Percentiles rank a stretch among this genome's conserved stretches.
These are phyloP conservation scores for Fratercula arctica DNA, from an alignment of 2,797 vertebrate species.

Conservation along the genomic window DNA sequence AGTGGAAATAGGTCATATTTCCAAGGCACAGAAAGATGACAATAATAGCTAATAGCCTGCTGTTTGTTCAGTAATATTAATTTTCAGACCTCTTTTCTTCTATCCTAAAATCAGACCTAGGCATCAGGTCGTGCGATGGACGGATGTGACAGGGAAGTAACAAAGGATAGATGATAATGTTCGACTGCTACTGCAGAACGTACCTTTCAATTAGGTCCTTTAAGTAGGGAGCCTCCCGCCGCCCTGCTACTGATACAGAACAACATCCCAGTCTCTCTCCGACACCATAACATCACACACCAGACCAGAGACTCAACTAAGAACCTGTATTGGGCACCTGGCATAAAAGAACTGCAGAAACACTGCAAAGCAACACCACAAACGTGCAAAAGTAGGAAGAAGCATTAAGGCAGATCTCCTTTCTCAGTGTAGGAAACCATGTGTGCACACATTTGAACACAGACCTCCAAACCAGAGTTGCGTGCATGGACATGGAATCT, in stretches of 20 bases:
- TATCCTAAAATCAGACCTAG: background rate
- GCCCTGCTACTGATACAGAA: background rate
- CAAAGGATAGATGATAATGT: background rate
- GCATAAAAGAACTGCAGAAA: background rate
- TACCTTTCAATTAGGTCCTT: background rate
- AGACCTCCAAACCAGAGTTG: background rate
- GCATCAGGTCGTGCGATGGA: background rate
- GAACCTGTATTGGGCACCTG: background rate
- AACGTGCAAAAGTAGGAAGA: background rate
- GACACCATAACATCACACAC: rapidly evolving
- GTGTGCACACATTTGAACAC: background rate
- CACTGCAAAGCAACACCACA: background rate
- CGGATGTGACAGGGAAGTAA: background rate
- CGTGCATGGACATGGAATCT: background rate
- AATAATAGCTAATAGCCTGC: background rate
- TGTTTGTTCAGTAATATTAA: background rate
- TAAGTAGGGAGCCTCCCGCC: background rate
- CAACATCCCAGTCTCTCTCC: background rate
- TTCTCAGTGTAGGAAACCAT: background rate
- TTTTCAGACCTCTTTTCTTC: background rate
- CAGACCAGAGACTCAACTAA: background rate
- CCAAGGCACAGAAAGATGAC: background rate
- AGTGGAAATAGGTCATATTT: background rate
- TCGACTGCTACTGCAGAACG: background rate
- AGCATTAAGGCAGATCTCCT: background rate